phyloP scores from a whole-genome alignment of 2,113 vertebrate genomes.

The Myrmophylax atrothorax region DNA sequence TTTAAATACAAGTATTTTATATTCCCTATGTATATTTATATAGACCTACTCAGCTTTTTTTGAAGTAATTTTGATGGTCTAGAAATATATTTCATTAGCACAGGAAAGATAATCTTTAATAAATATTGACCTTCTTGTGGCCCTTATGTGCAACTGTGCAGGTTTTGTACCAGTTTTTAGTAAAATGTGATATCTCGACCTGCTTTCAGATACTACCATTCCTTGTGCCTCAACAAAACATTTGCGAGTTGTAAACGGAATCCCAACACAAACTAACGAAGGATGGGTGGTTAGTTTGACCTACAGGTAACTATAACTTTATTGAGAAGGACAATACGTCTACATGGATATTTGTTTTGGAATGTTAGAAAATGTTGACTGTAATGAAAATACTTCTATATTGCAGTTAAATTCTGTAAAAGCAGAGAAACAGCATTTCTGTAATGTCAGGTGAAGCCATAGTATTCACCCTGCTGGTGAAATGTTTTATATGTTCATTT shows the following conservation, averaged over 20 bases:
- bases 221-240: slow-evolving; percentile 81
- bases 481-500: not conserved
- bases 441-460: not conserved
- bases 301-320: slow-evolving; percentile 84
- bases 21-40: not conserved
- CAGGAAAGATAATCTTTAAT: not conserved
- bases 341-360: not conserved
- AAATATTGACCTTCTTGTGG: slow-evolving; percentile 31
- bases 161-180: slow-evolving; percentile 53
- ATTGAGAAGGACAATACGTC: not conserved
- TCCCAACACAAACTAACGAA: slow-evolving; percentile 84
- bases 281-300: slow-evolving; percentile 99
- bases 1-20: not conserved
- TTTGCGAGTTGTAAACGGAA: slow-evolving; percentile 91
- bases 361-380: not conserved
- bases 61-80: not conserved
- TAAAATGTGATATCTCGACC: slow-evolving; percentile 67
- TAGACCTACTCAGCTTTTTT: not conserved
- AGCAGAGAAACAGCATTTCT: not conserved
- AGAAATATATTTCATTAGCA: not conserved
- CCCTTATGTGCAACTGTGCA: slow-evolving; percentile 47
- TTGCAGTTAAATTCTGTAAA: not conserved
- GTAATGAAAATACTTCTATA: not conserved
- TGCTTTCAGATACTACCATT: slow-evolving; percentile 78
- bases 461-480: not conserved